Evolutionary conservation across 1,140 invertebrate genomes (phyloP).

Genomic region (Aphis gossypii): DNA sequence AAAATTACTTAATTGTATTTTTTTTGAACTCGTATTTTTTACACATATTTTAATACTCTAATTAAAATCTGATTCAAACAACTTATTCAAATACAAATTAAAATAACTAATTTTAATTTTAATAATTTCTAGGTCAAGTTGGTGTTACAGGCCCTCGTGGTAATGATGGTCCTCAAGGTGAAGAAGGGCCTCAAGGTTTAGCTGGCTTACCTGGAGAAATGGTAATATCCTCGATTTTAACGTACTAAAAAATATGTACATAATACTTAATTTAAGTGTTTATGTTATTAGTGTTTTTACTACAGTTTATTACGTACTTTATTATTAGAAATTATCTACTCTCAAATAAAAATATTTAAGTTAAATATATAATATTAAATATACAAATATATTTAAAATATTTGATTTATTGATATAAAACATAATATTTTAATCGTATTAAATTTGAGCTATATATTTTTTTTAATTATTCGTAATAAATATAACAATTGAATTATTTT

Average conservation of each 20-base stretch:
- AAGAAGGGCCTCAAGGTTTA: conserved; percentile 77
- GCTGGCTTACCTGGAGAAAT: conserved; percentile 80
- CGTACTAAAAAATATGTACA: neutral
- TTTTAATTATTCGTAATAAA: neutral
- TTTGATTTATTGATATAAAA: neutral
- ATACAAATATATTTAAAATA: neutral
- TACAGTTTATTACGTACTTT: neutral
- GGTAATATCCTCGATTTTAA: conserved; percentile 66
- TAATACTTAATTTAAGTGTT: neutral
- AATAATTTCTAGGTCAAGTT: conserved; percentile 63
- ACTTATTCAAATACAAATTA: neutral
- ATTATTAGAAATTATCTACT: neutral
- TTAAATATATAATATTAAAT: neutral
- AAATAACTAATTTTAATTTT: neutral
- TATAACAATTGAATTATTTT: neutral
- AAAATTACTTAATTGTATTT: neutral
- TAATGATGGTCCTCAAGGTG: conserved; percentile 78
- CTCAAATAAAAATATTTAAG: neutral
- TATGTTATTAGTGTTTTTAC: neutral
- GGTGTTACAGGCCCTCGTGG: conserved; percentile 76
- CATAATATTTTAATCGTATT: neutral
- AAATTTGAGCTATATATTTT: neutral
- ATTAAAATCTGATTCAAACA: neutral
- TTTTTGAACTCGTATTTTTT: neutral
- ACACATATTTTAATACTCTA: neutral